Conservation (phyloP, 2,888 invertebrate species). For the Drosophila mercatorum region DNA sequence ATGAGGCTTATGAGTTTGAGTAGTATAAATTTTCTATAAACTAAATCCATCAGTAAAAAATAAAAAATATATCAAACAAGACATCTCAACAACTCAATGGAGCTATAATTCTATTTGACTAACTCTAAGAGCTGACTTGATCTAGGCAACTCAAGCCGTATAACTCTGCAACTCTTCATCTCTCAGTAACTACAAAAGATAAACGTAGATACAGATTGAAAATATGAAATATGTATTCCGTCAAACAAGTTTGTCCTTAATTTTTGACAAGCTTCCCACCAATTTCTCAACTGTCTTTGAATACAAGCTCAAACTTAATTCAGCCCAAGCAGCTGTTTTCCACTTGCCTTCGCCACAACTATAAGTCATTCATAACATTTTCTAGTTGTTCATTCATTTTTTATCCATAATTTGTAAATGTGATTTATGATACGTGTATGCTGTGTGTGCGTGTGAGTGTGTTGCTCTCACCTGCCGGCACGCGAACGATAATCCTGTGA, state of each 20-base stretch:
- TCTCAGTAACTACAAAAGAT: not conserved
- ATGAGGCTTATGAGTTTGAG: no score
- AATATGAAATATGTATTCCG: not conserved
- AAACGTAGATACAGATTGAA: not conserved
- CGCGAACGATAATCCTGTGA: conserved; percentile 83
- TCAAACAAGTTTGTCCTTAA: not conserved
- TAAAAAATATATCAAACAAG: no score
- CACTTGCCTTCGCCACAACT: no score
- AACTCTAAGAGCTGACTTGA: not conserved
- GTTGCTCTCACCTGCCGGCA: conserved; percentile 74
- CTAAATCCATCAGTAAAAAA: no score
- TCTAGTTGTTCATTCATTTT: conserved; percentile 8
- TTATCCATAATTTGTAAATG: conserved; percentile 1
- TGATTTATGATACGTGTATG: conserved; percentile 25
- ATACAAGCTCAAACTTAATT: not conserved
- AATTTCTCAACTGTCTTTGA: not conserved
- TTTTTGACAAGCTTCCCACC: not conserved
- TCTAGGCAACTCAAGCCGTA: not conserved
- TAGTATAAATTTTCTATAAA: no score
- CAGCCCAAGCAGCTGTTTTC: no score
- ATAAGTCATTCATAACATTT: conserved; percentile 5
- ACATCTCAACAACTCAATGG: no score
- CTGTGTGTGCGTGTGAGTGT: conserved; percentile 3
- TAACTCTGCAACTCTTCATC: not conserved
- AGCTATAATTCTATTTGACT: not conserved